A percentile compares a stretch with the other conserved stretches of the same genome.
Conservation (phyloP, 2,888 invertebrate genomes). For the Tetragonula carbonaria region DNA sequence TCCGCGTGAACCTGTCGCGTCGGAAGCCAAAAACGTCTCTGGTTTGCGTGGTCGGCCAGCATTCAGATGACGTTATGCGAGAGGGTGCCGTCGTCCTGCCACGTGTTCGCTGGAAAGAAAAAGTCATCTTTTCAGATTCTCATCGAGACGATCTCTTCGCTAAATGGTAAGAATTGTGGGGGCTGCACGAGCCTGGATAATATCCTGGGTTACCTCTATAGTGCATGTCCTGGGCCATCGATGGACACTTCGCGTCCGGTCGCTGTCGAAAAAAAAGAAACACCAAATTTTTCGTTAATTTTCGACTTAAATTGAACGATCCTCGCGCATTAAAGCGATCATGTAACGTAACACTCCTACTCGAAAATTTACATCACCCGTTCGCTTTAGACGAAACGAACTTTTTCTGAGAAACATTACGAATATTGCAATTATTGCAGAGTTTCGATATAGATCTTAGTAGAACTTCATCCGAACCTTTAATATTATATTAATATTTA, state of each 20-base stretch:
- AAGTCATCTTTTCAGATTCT: slow-evolving; percentile 80
- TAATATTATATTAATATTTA: too few species aligned
- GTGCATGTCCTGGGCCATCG: slow-evolving; percentile 95
- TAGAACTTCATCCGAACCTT: too few species aligned
- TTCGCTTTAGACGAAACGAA: too few species aligned
- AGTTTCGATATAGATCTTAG: too few species aligned
- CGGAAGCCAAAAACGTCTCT: slow-evolving; percentile 16
- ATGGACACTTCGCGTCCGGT: slow-evolving; percentile 88
- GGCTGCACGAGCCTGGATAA: slow-evolving; percentile 61
- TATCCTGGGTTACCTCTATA: slow-evolving; percentile 89
- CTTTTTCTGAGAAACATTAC: too few species aligned
- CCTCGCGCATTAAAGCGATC: too few species aligned
- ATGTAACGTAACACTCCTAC: too few species aligned
- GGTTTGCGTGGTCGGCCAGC: slow-evolving; percentile 6
- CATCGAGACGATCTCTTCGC: slow-evolving; percentile 73
- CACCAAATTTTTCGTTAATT: slow-evolving; percentile 69
- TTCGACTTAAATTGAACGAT: too few species aligned
- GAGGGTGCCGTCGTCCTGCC: slow-evolving; percentile 79
- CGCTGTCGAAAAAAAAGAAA: slow-evolving; percentile 56
- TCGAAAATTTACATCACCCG: too few species aligned
- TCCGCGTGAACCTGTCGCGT: slow-evolving; percentile 40
- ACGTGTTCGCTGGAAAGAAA: slow-evolving; percentile 82
- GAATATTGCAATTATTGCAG: too few species aligned
- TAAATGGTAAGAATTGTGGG: slow-evolving; percentile 56
- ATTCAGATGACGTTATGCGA: slow-evolving; percentile 80